phyloP scores from a whole-genome alignment of 2,113 vertebrate species.

The Himantopus leucocephalus region DNA sequence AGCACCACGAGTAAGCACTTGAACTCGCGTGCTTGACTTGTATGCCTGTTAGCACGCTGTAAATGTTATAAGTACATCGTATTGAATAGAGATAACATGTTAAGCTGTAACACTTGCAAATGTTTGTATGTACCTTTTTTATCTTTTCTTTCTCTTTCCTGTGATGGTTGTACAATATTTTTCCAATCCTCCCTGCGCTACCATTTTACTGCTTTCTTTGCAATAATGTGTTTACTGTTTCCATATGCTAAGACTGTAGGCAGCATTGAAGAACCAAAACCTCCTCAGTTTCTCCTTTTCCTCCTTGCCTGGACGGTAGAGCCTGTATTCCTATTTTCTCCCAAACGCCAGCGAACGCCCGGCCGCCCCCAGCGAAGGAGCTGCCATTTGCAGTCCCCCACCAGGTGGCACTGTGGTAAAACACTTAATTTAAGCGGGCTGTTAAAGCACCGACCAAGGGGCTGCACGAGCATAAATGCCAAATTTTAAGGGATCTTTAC shows the following conservation, averaged over 20 bases:
- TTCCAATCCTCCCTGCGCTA: neutral
- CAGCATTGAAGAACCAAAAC: accelerated
- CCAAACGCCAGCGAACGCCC: neutral
- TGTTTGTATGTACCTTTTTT: accelerated
- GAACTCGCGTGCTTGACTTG: accelerated
- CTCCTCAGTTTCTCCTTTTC: accelerated
- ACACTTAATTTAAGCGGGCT: neutral
- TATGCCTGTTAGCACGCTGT: accelerated
- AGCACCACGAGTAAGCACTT: accelerated
- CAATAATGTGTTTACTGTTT: neutral
- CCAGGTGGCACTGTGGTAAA: constrained; percentile 47
- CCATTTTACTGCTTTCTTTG: neutral
- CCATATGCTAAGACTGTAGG: neutral
- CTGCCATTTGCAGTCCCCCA: neutral
- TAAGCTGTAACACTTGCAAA: neutral
- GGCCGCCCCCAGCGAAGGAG: neutral
- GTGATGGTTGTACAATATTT: accelerated
- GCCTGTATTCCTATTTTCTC: neutral
- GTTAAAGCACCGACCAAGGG: accelerated
- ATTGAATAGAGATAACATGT: accelerated
- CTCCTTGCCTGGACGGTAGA: neutral
- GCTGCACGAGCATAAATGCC: neutral
- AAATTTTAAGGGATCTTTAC: neutral
- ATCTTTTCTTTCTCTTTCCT: neutral
- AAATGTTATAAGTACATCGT: neutral